These are phyloP conservation scores for Hozukius guyotensis DNA, from an alignment of 2,797 vertebrate genomes.

Conservation along the genomic window DNA sequence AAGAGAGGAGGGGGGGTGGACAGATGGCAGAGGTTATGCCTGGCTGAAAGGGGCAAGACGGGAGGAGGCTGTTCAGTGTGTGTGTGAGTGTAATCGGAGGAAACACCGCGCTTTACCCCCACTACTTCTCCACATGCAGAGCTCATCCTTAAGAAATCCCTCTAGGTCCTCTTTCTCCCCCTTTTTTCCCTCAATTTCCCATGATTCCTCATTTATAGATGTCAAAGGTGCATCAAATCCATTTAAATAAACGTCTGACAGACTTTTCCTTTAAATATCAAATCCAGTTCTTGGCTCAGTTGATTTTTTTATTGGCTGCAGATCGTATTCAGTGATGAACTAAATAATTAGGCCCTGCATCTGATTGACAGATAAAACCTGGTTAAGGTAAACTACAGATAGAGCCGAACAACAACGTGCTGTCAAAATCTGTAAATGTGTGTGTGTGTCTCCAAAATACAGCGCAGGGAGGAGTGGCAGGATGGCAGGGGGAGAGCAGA, in stretches of 20 bases:
- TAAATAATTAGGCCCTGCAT: slow-evolving; percentile 62
- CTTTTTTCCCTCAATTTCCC: slow-evolving; percentile 5
- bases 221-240: slow-evolving; percentile 1
- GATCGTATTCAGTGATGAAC: slow-evolving; percentile 54
- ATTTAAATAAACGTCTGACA: slow-evolving; percentile 18
- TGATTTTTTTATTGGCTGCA: slow-evolving; percentile 20
- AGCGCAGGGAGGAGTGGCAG: slow-evolving; percentile 31
- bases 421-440: slow-evolving; percentile 60
- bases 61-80: slow-evolving; percentile 44
- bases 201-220: slow-evolving; percentile 22
- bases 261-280: slow-evolving; percentile 21
- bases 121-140: slow-evolving; percentile 30
- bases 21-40: slow-evolving; percentile 81
- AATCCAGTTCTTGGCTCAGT: not conserved
- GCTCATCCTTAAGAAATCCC: slow-evolving; percentile 40
- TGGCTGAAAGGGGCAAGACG: slow-evolving; percentile 72
- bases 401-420: slow-evolving; percentile 63
- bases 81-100: slow-evolving; percentile 1
- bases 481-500: slow-evolving; percentile 30
- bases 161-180: not conserved
- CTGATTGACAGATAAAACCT: slow-evolving; percentile 72
- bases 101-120: slow-evolving; percentile 27
- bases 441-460: slow-evolving; percentile 47
- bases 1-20: slow-evolving; percentile 40
- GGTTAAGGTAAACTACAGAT: slow-evolving; percentile 59